phyloP scores from a whole-genome alignment of 2,888 invertebrate genomes.

The Ophioninae sp. region DNA sequence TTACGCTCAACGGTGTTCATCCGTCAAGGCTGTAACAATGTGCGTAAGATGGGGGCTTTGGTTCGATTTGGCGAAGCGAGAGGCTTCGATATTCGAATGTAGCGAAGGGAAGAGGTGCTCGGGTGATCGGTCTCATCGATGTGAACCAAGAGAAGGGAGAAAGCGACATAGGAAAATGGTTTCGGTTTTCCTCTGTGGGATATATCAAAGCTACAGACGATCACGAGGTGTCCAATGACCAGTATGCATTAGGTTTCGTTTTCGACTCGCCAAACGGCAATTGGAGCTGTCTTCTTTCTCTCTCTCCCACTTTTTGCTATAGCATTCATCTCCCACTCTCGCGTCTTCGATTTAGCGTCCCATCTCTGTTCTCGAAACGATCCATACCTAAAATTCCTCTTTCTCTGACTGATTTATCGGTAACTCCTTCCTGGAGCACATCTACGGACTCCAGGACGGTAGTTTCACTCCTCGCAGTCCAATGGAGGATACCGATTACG shows the following conservation, averaged over 20 bases:
- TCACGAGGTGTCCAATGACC: conserved; percentile 52
- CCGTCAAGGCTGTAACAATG: neutral
- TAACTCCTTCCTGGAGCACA: conserved; percentile 9
- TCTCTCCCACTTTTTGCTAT: neutral
- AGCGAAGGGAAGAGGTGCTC: conserved; percentile 3
- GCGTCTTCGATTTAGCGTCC: neutral
- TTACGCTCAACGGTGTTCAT: neutral
- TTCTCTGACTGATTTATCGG: conserved; percentile 15
- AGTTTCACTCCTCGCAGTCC: conserved; percentile 12
- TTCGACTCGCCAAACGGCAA: conserved; percentile 56
- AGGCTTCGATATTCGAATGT: conserved; percentile 24
- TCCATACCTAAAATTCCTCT: neutral
- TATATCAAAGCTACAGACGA: conserved; percentile 56
- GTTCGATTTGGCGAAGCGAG: conserved; percentile 29
- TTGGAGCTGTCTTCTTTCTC: conserved; percentile 35
- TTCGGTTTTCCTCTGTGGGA: conserved; percentile 54
- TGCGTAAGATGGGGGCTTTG: neutral
- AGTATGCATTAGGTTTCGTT: conserved; percentile 57
- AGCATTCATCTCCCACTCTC: neutral
- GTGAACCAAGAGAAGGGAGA: conserved; percentile 6
- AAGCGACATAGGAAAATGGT: conserved; percentile 25
- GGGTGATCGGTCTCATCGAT: conserved; percentile 31
- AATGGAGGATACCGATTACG: conserved; percentile 57
- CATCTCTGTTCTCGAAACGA: neutral
- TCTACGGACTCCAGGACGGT: conserved; percentile 24